phyloP scores from a whole-genome alignment of 2,113 vertebrate genomes.

The Suricata suricatta region DNA sequence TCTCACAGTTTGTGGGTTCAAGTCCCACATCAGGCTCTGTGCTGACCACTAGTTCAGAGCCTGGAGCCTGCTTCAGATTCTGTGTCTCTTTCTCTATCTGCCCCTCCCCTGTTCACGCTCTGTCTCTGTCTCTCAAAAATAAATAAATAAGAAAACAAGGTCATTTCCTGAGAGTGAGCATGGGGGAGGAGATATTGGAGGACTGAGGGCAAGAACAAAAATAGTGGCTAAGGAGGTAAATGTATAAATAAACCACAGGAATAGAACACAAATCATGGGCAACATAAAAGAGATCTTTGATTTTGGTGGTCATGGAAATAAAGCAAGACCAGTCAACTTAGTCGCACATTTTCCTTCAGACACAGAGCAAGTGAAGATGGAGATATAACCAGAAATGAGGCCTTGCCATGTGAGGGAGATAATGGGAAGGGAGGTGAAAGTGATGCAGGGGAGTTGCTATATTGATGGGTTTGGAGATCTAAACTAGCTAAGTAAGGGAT shows the following conservation, averaged over 20 bases:
- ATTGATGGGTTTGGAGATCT: background rate
- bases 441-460: background rate
- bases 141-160: background rate
- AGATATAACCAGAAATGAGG: background rate
- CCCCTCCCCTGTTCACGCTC: too few relatives aligned
- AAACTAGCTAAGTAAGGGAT: background rate
- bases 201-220: background rate
- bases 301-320: background rate
- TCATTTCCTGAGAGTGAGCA: background rate
- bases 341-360: background rate
- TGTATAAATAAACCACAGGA: background rate
- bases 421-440: background rate
- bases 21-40: too few relatives aligned
- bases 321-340: background rate
- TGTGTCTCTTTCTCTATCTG: too few relatives aligned
- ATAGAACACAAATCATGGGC: background rate
- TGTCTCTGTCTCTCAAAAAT: too few relatives aligned
- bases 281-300: background rate
- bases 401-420: background rate
- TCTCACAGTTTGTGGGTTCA: too few relatives aligned
- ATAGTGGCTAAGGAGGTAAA: background rate
- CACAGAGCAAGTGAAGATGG: background rate
- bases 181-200: background rate
- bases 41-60: too few relatives aligned
- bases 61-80: too few relatives aligned